Base-by-base conservation (phyloP, 2,797 vertebrate species). In the Pagetopsis macropterus region DNA sequence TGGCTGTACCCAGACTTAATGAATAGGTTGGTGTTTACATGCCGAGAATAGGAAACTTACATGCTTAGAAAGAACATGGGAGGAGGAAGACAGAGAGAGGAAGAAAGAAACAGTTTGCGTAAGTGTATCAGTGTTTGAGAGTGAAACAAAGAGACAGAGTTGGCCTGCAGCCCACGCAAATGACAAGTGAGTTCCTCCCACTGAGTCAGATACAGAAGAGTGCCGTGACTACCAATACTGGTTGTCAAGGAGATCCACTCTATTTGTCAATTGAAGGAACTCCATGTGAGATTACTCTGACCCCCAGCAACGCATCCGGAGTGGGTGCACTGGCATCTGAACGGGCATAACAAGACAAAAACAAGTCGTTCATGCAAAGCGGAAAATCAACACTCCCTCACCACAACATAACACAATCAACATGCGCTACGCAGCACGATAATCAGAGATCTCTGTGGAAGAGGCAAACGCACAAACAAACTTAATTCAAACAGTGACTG, bases 221-320 rank as follows among this genome's bases (percentile, higher is more conserved):
- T 84, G 84, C 79, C 66, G 73, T 89, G 88, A 91, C 90, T 86
- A 65, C 86, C 23, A 19, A 84, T 85, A 64, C 81, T n/a, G 81
- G 88, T 91, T 88, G 92, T 91, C 91, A 90, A 82, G 88, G 91
- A 89, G 88, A 92, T 78, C 85, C 71, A 70, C 74, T 78, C 75
- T 77, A 72, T 89, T 90, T 88, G 85, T 84, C 82, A 88, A 76
- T 90, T 89, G 85, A 84, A 90, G 82, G 80, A 86, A 77, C 70
- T 78, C 80, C 66, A 23, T 79, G 84, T 70, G 78, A 85, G 83
- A 86, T 82, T 58, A 54, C 76, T 70, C 69, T 72, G 78, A 88
- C 84, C 80, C 87, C 69, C 3, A 79, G 80, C 79, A 65, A 72
- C 4, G 52, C 70, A 69, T 78, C 78, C 69, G 52, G 74, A 83